Evolutionary conservation across 2,888 invertebrate genomes (phyloP).

Genomic region (Amaurobius ferox): DNA sequence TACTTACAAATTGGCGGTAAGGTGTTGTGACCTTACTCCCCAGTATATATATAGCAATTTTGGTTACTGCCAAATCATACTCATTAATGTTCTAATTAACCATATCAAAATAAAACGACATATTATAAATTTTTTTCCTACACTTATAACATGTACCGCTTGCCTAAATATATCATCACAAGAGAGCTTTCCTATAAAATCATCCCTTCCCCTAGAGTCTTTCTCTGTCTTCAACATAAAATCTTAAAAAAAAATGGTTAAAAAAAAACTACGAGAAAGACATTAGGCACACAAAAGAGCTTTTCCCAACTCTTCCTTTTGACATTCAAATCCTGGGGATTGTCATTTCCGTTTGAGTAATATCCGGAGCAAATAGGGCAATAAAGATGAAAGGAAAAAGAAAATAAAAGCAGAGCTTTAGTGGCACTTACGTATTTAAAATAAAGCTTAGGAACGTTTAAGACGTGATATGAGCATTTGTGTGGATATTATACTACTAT

Average conservation of each 20-base stretch:
- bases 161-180: too few relatives aligned
- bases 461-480: background rate
- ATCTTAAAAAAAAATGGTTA: background rate
- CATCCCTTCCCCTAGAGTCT: background rate
- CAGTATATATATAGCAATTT: too few relatives aligned
- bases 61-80: too few relatives aligned
- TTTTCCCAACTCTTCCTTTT: background rate
- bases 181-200: too few relatives aligned
- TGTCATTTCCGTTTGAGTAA: background rate
- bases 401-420: background rate
- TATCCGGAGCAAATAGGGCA: constrained; percentile 5
- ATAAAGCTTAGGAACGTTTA: background rate
- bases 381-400: background rate
- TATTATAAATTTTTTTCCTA: too few relatives aligned
- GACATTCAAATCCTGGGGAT: constrained; percentile 2
- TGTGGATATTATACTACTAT: background rate
- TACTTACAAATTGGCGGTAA: too few relatives aligned
- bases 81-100: too few relatives aligned
- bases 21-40: too few relatives aligned
- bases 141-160: too few relatives aligned
- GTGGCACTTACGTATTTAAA: background rate
- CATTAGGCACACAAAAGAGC: background rate
- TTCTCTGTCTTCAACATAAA: background rate
- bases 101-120: too few relatives aligned
- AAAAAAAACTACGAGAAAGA: background rate